phyloP scores from a whole-genome alignment of 2,113 vertebrate genomes.

The Thryonomys swinderianus region DNA sequence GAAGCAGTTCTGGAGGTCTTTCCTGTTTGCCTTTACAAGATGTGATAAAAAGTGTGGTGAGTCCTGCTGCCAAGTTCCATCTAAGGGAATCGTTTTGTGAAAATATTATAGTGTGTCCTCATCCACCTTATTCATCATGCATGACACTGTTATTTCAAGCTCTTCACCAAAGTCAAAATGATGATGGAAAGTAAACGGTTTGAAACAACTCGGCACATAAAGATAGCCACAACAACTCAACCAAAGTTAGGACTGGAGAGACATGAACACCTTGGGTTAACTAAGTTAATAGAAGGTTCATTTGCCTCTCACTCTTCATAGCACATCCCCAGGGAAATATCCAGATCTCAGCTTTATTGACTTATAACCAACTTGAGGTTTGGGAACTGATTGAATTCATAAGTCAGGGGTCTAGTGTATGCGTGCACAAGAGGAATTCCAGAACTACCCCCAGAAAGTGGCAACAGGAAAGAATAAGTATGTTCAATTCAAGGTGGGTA shows the following conservation, averaged over 20 bases:
- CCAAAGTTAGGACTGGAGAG: neutral
- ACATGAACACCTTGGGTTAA: no score
- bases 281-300: no score
- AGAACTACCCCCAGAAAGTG: neutral
- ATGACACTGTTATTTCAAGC: neutral
- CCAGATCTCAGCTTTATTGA: no score
- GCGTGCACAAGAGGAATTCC: neutral
- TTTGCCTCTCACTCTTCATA: no score
- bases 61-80: neutral
- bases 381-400: no score
- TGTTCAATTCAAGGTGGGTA: neutral
- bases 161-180: neutral
- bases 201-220: neutral
- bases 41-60: neutral
- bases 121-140: neutral
- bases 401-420: no score
- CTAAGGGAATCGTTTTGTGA: neutral
- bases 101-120: neutral
- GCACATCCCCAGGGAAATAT: no score
- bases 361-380: no score
- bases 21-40: neutral
- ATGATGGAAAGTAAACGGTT: neutral
- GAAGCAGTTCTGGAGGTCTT: neutral
- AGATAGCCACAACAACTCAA: neutral
- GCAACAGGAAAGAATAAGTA: neutral